phyloP scores from a whole-genome alignment of 2,113 vertebrate genomes.

The Aegithalos caudatus region DNA sequence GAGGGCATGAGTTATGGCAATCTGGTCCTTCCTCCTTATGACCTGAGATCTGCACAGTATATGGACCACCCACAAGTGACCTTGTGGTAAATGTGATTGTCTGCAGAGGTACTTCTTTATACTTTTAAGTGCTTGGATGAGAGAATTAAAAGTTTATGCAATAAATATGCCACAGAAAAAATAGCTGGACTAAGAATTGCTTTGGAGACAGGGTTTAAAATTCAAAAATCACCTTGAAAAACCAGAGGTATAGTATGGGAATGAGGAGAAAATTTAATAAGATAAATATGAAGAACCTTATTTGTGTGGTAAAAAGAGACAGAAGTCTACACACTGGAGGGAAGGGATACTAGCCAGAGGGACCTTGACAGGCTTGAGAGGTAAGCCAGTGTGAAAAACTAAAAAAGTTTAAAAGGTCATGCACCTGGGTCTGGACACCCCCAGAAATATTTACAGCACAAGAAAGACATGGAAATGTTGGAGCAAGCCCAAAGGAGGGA shows the following conservation, averaged over 20 bases:
- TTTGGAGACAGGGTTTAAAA: neutral
- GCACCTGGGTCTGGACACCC: too few relatives aligned
- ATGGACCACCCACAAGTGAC: neutral
- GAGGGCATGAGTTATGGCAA: rapidly evolving
- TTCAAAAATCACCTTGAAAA: neutral
- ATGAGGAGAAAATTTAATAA: neutral
- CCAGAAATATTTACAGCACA: neutral
- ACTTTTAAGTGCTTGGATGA: neutral
- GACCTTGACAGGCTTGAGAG: neutral
- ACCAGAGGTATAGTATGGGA: neutral
- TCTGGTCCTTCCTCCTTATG: neutral
- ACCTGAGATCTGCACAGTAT: neutral
- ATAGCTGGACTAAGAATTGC: neutral
- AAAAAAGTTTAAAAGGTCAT: too few relatives aligned
- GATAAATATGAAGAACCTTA: neutral
- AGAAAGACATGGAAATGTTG: neutral
- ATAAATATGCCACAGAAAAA: neutral
- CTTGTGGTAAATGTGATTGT: neutral
- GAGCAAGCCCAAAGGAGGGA: neutral
- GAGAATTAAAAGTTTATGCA: neutral
- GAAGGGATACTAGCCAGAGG: neutral
- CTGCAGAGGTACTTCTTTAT: neutral
- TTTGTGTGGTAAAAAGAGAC: neutral
- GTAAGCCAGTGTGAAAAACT: neutral
- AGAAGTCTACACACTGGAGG: neutral